Conservation (phyloP, 2,797 vertebrate species). For the Morus bassanus region DNA sequence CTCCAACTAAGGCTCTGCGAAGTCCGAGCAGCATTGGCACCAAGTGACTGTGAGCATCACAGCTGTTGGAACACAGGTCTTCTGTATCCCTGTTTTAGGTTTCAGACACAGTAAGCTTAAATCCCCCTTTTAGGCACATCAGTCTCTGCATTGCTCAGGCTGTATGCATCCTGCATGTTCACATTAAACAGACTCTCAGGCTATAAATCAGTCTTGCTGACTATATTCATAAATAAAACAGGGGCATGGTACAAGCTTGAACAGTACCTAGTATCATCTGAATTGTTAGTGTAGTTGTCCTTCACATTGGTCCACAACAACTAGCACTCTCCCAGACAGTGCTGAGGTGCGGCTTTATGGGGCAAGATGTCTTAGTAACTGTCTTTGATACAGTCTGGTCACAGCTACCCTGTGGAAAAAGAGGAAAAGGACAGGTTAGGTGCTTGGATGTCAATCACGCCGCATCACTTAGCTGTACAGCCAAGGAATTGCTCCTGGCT, state of each 20-base stretch:
- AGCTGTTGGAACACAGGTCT: not conserved
- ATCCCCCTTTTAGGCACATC: not conserved
- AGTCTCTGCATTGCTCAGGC: not conserved
- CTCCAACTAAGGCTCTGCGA: not conserved
- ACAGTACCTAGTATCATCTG: not conserved
- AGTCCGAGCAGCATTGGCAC: not conserved
- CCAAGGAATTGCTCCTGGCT: not conserved
- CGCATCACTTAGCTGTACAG: not conserved
- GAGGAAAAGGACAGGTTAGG: not conserved
- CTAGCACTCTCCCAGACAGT: not conserved
- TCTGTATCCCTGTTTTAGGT: not conserved
- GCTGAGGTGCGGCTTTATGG: not conserved
- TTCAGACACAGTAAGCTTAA: not conserved
- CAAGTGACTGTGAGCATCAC: not conserved
- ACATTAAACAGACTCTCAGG: not conserved
- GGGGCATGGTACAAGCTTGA: not conserved
- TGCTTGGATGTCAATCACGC: not conserved
- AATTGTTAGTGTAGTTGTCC: not conserved
- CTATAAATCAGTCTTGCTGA: not conserved
- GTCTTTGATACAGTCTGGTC: not conserved
- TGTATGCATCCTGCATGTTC: not conserved
- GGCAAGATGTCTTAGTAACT: not conserved
- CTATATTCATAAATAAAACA: not conserved
- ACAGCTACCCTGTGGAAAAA: not conserved
- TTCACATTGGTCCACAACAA: not conserved